Base-by-base conservation (phyloP, 30 jellyfish, hydroid and myxozoan species). In the Aurelia aurita region DNA sequence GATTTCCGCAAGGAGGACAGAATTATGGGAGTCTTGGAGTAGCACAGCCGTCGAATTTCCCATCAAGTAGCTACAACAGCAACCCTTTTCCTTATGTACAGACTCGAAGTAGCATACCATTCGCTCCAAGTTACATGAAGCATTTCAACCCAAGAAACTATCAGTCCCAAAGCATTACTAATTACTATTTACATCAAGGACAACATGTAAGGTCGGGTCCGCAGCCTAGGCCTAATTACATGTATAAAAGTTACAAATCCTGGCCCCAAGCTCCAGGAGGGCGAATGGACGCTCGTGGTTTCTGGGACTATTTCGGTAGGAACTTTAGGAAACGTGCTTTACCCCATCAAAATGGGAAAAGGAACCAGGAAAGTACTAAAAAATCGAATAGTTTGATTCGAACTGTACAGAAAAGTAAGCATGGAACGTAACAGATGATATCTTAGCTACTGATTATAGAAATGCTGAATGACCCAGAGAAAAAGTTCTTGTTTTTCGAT, bases 241-340 rank as follows among this genome's bases (percentile, higher is more conserved):
- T 66, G 16, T 77, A 69, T 60, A 68, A 34, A 20, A 20, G 22
- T n/a, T 68, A 46, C 19, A 80, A 88, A 57, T 69, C 85, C 84
- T 59, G 87, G 54, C 44, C 69, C 5, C 64, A 74, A 14, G 28
- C 62, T 0, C 58, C 72, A 4, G 79, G 83, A 6, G 69, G 35
- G 44, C 61, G 75, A 58, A 62, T 77, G 58, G 69, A 57, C 26
- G 25, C 97, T 13, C 89, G 96, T 19, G 86, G 80, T 47, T 49
- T 94, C 31, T 94, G 99, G 99, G 97, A 94, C 69, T 94, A 82
- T 67, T 77, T 94, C 51, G 97, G 99, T 0, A 90, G 96, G 61
- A 55, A 71, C 9, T 71, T 68, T 66, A 83, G 45, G 15, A 83
- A 83, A 58, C 83, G 93, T 23, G 57, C 76, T 1, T 43, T 69